Conservation (phyloP, 2,797 vertebrate species). For the Gouania willdenowi region DNA sequence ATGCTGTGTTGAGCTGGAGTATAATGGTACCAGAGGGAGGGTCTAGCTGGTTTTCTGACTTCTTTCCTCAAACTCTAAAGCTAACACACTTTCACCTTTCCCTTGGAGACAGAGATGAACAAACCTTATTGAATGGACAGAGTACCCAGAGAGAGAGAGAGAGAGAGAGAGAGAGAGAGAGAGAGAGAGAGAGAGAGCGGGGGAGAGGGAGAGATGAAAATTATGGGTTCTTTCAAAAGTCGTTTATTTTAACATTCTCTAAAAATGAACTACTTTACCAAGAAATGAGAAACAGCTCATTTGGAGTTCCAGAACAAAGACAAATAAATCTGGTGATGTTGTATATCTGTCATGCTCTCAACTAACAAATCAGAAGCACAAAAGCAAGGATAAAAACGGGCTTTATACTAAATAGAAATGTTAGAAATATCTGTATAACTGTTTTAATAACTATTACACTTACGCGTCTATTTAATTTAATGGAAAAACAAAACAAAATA, state of each 20-base stretch:
- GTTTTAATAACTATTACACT: conserved; percentile 52
- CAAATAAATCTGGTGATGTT: conserved; percentile 58
- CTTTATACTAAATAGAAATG: conserved; percentile 56
- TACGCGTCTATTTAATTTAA: conserved; percentile 55
- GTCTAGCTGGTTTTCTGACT: conserved; percentile 39
- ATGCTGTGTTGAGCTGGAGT: conserved; percentile 22
- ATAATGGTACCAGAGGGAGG: conserved; percentile 50
- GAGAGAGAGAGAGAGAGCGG: conserved; percentile 55
- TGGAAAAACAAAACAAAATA: conserved; percentile 51
- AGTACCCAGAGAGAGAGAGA: conserved; percentile 36
- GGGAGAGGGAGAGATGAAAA: conserved; percentile 48
- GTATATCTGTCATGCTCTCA: conserved; percentile 60
- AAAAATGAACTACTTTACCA: conserved; percentile 55
- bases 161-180: conserved; percentile 49
- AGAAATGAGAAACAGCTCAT: conserved; percentile 57
- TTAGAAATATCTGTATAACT: conserved; percentile 44
- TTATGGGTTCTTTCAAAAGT: conserved; percentile 42
- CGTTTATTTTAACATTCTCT: conserved; percentile 50
- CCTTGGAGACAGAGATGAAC: conserved; percentile 59
- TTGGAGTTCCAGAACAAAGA: conserved; percentile 55
- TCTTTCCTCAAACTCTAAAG: conserved; percentile 45
- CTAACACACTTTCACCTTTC: conserved; percentile 38
- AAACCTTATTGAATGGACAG: conserved; percentile 66
- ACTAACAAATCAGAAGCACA: conserved; percentile 59
- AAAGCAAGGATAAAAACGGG: conserved; percentile 46